These are phyloP conservation scores for Acronicta leporina DNA, from an alignment of 2,888 invertebrate species.

Conservation along the genomic window DNA sequence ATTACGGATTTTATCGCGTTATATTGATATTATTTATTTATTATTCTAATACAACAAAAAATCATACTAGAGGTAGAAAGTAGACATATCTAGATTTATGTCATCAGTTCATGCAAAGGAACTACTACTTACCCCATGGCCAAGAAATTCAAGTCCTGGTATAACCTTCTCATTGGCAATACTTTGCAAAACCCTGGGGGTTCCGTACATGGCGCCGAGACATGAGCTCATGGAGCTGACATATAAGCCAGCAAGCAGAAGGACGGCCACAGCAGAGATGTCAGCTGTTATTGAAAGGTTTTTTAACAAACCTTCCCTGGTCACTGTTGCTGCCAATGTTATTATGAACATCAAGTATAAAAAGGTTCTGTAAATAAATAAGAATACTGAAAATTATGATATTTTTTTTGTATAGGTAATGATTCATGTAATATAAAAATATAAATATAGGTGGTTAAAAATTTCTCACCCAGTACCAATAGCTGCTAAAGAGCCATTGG, in stretches of 20 bases:
- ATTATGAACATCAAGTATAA: conserved; percentile 96
- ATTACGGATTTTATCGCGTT: too few species aligned
- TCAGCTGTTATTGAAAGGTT: conserved; percentile 98
- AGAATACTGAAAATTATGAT: neutral
- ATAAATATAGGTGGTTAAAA: neutral
- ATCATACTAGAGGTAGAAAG: too few species aligned
- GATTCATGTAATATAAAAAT: too few species aligned
- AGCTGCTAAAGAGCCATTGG: conserved; percentile 97
- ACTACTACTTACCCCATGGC: conserved; percentile 93
- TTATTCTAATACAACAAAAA: too few species aligned
- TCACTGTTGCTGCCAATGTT: conserved; percentile 96
- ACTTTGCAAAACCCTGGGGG: conserved; percentile 97
- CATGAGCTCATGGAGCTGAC: conserved; percentile 99
- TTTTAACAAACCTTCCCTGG: conserved; percentile 90
- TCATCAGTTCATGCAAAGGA: too few species aligned
- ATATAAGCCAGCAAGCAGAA: conserved; percentile 97
- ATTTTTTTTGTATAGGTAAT: too few species aligned
- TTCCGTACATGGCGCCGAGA: conserved; percentile 98
- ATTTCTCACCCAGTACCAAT: conserved; percentile 94
- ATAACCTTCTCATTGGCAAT: conserved; percentile 98
- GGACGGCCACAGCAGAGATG: conserved; percentile 94
- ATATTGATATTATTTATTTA: too few species aligned
- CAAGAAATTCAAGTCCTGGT: conserved; percentile 95
- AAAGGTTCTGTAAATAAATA: conserved; percentile 90
- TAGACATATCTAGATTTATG: too few species aligned